Evolutionary conservation across 2,797 vertebrate genomes (phyloP).

Genomic region (Acanthiza pusilla): DNA sequence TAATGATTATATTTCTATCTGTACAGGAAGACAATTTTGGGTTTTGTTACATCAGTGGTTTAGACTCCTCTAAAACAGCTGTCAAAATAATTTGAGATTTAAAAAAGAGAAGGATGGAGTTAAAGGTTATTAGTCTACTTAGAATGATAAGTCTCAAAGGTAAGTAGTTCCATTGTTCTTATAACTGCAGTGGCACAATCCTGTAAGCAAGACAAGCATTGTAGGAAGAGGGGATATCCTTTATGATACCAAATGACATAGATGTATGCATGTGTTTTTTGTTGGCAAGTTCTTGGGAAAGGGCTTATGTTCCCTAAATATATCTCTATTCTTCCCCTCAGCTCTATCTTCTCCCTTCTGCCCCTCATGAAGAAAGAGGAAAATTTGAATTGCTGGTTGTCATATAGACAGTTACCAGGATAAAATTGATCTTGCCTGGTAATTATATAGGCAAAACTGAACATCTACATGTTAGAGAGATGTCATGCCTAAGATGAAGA

Average conservation of each 20-base stretch:
- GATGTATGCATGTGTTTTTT: fast-evolving
- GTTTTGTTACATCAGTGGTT: background rate
- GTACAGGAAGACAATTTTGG: background rate
- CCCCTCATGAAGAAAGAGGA: background rate
- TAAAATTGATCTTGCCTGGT: background rate
- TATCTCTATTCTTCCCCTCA: background rate
- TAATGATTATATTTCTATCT: background rate
- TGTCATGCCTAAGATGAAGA: background rate
- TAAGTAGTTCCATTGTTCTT: background rate
- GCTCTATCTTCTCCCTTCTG: background rate
- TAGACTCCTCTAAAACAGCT: background rate
- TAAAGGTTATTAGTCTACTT: background rate
- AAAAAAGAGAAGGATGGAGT: background rate
- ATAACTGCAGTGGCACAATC: background rate
- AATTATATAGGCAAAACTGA: background rate
- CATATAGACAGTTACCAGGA: background rate
- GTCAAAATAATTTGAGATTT: background rate
- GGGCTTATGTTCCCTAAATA: background rate
- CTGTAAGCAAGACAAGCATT: background rate
- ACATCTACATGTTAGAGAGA: background rate
- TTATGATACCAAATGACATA: background rate
- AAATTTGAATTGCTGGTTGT: background rate
- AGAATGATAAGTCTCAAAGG: background rate
- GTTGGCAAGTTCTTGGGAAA: background rate
- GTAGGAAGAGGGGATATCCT: background rate